Percentiles rank a stretch among this genome's conserved stretches.
Evolutionary conservation across 2,797 vertebrate genomes (phyloP).

Genomic region (Enteromius unitaeniatus): DNA sequence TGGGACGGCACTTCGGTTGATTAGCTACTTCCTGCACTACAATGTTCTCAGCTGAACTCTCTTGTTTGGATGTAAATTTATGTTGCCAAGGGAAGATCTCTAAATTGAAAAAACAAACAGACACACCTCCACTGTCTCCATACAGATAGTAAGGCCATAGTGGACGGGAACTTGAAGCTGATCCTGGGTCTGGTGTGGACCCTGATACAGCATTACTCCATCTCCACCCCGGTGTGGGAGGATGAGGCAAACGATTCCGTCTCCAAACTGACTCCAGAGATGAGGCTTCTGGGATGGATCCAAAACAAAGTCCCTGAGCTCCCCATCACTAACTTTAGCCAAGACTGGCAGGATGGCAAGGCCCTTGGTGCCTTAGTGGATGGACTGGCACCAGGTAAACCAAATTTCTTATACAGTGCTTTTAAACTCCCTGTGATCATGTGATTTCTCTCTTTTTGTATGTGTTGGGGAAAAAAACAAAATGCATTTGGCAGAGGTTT

Average conservation of each 20-base stretch:
- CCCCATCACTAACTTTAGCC: constrained; percentile 80
- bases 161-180: constrained; percentile 80
- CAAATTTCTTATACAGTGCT: not conserved
- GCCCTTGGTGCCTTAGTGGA: constrained; percentile 79
- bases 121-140: not conserved
- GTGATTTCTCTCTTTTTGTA: not conserved
- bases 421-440: not conserved
- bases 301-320: constrained; percentile 80
- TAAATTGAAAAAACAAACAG: not conserved
- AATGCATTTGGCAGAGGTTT: not conserved
- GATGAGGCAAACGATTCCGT: constrained; percentile 71
- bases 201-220: constrained; percentile 80
- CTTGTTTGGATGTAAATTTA: not conserved
- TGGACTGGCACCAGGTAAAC: constrained; percentile 77
- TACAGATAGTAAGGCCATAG: constrained; percentile 80
- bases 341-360: constrained; percentile 78
- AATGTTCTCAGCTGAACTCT: not conserved
- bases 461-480: not conserved
- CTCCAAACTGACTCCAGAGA: constrained; percentile 79
- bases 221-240: constrained; percentile 81
- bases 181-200: constrained; percentile 82
- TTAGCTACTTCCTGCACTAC: not conserved
- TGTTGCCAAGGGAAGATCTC: not conserved
- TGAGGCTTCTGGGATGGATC: constrained; percentile 81
- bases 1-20: not conserved